These are phyloP conservation scores for Discoglossus pictus DNA, from an alignment of 2,797 vertebrate species.

Conservation along the genomic window DNA sequence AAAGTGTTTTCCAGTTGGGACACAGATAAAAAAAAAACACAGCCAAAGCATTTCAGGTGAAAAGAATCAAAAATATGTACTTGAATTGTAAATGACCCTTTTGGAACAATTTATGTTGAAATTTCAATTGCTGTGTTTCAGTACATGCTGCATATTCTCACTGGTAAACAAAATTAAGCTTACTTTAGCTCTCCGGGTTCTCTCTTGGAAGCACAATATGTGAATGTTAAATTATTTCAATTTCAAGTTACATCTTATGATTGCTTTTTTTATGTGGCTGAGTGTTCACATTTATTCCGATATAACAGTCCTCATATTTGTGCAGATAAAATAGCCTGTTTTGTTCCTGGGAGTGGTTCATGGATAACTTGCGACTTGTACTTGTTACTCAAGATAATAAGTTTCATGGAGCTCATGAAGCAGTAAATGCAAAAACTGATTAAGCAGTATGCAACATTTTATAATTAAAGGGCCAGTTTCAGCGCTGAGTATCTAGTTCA, in stretches of 20 bases:
- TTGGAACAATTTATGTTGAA: constrained; percentile 56
- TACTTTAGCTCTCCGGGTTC: neutral
- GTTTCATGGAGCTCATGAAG: too few relatives aligned
- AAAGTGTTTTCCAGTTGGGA: constrained; percentile 57
- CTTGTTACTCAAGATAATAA: too few relatives aligned
- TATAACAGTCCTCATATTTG: too few relatives aligned
- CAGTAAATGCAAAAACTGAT: too few relatives aligned
- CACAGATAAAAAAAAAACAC: constrained; percentile 51
- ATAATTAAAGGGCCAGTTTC: too few relatives aligned
- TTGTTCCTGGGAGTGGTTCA: too few relatives aligned
- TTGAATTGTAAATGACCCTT: constrained; percentile 60
- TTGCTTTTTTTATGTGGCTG: neutral
- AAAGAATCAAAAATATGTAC: constrained; percentile 55
- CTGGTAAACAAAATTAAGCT: neutral
- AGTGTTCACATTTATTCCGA: neutral
- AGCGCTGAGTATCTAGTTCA: too few relatives aligned
- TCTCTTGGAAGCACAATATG: neutral
- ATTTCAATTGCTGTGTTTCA: constrained; percentile 42
- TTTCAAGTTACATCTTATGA: neutral
- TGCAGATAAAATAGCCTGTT: too few relatives aligned
- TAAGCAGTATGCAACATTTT: too few relatives aligned
- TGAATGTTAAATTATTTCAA: neutral
- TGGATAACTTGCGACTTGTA: too few relatives aligned
- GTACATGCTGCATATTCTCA: neutral
- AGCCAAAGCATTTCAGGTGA: constrained; percentile 60